Base-by-base conservation (phyloP, 2,888 invertebrate genomes). In the Zhuqinia jingwanae region DNA sequence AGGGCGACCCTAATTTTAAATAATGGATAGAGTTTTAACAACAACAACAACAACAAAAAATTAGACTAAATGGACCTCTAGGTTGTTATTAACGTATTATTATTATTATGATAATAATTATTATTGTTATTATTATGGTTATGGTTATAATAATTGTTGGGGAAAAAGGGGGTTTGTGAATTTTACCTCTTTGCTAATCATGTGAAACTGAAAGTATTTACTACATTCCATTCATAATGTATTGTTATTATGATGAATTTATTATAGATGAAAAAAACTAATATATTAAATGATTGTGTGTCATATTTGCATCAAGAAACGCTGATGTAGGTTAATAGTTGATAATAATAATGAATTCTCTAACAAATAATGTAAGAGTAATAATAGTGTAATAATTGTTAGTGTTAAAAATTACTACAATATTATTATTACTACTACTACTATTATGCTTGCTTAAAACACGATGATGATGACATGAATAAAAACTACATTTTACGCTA, bases 121-220 rank as follows among this genome's bases (percentile, higher is more conserved):
- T n/a, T n/a, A 22, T 77, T 45, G 68, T 68, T 68, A 22, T 68
- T 45, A 68, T 68, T 68, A 68, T 36, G n/a, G n/a, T 30, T 63
- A 63, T 30, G 27, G 30, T 45, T 68, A 68, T 68, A 68, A 36
- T 15, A 22, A n/a, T n/a, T n/a, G n/a, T n/a, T 36, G 15, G 65
- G 2, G 15, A 56, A n/a, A 30, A 81, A 70, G 79, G 27, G 79
- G 85, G 79, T 73, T 85, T 75, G 79, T 85, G 85, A 85, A 76
- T 80, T 85, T 80, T 80, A 3, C 8, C 85, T 80, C 85, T 73
- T n/a, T 73, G 73, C 85, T 85, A 85, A 85, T 85, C 85, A 85
- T 75, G 76, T 85, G 80, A 75, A 85, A 85, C 85, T 80, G 73
- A 85, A 85, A 85, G 85, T 85, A 85, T 85, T 85, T 85, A 85